Base-by-base conservation (phyloP, 2,113 vertebrate species). In the Colius striatus region DNA sequence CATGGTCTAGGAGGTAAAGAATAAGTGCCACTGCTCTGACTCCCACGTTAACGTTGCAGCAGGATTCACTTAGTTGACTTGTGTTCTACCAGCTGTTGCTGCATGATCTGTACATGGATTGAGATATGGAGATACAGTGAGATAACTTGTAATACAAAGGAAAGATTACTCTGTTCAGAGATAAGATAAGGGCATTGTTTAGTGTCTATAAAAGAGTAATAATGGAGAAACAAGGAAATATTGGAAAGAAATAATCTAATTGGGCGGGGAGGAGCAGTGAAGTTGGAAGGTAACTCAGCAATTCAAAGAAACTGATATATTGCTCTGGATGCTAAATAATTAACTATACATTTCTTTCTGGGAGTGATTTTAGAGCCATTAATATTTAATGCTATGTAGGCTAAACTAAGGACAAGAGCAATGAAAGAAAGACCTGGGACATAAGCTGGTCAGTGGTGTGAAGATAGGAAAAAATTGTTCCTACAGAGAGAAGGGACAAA, bases 291-390 rank as follows among this genome's bases (percentile, higher is more conserved):
- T 50, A 80, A 54, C 15, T 83, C 43, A 90, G 61, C 65, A 70
- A 15, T 89, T 81, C 6, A 4, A 63, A 78, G 84, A 38, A 77
- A 38, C n/a, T 61, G 76, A 53, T 54, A 10, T 8, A 29, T 84
- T 75, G 14, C 58, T 91, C 57, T n/a, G 79, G 78, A 57, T 53
- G 66, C 73, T 91, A 72, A 94, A 84, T 94, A 94, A 92, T 94
- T 95, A 91, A 92, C 87, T 85, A 6, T 57, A 21, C 12, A 20
- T 75, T 90, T 94, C 45, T 79, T 74, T 9, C 41, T 41, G 43
- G 26, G 11, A 27, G 19, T 60, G 7, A 57, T 63, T 95, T 90
- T 87, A 90, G 47, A 16, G 13, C 58, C 58, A 65, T 89, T 68
- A 84, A 43, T 84, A 86, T 75, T 92, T 87, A 92, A 79, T 74